A percentile compares a stretch with the other conserved stretches of the same genome.
phyloP scores from a whole-genome alignment of 2,113 vertebrate genomes.

The Tonatia bakeri region DNA sequence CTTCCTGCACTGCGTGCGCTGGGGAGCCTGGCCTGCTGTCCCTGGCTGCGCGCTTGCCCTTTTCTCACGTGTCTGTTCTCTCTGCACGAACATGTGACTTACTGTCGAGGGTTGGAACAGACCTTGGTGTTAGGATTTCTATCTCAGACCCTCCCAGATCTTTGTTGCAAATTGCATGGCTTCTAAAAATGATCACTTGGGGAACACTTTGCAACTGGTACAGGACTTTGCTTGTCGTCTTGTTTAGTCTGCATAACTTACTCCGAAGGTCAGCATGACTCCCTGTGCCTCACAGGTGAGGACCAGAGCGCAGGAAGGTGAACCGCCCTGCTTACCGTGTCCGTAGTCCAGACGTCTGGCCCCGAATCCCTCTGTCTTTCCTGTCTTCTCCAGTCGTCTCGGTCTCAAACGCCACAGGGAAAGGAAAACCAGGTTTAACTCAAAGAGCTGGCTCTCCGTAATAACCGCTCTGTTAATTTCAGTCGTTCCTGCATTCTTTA shows the following conservation, averaged over 20 bases:
- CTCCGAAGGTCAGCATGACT: neutral
- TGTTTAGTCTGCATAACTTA: neutral
- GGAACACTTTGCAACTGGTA: neutral
- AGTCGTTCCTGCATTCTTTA: neutral
- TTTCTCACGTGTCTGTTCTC: neutral
- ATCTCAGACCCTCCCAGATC: neutral
- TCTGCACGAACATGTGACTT: neutral
- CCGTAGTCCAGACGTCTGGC: neutral
- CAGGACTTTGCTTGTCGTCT: neutral
- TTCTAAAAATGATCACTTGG: neutral
- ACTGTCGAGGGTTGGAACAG: neutral
- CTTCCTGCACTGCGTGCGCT: neutral
- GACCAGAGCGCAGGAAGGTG: no score
- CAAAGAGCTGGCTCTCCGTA: neutral
- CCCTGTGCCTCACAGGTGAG: neutral
- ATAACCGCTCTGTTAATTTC: neutral
- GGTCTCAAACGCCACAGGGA: neutral
- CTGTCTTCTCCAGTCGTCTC: neutral
- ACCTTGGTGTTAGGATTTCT: neutral
- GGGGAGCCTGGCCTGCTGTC: no score
- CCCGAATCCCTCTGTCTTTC: neutral
- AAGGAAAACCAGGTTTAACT: neutral
- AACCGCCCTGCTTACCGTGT: neutral
- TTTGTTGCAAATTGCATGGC: neutral
- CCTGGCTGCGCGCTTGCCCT: neutral